These are phyloP conservation scores for Enteromius trimaculatus DNA, from an alignment of 2,797 vertebrate species.

Conservation along the genomic window DNA sequence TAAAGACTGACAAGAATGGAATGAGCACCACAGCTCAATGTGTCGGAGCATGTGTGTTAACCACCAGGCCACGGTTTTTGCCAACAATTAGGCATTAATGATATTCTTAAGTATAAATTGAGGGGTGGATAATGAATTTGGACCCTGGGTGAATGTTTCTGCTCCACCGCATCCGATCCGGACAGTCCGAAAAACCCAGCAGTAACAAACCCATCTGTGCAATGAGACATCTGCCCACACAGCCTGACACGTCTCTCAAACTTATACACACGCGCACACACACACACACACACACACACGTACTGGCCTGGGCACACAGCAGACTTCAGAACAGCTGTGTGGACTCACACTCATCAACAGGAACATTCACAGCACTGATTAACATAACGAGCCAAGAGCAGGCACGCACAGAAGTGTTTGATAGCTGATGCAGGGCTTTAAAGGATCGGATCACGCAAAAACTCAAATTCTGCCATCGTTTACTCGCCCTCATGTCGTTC, in stretches of 20 bases:
- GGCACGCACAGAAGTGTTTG: constrained; percentile 32
- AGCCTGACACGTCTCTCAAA: constrained; percentile 54
- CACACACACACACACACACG: constrained; percentile 48
- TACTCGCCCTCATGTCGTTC: background rate
- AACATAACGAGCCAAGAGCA: constrained; percentile 59
- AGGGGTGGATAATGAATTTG: constrained; percentile 27
- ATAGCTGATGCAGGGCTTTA: constrained; percentile 20
- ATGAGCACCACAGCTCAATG: background rate
- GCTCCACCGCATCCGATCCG: constrained; percentile 44
- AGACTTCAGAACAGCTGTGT: constrained; percentile 65
- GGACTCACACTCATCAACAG: constrained; percentile 63
- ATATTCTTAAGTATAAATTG: constrained; percentile 35
- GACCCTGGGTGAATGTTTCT: constrained; percentile 28
- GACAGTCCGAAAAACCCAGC: constrained; percentile 51
- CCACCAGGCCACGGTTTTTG: background rate
- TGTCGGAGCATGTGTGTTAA: constrained; percentile 2
- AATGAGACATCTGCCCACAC: constrained; percentile 62
- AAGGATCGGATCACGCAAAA: background rate
- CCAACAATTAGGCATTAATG: constrained; percentile 24
- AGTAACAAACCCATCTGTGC: constrained; percentile 60
- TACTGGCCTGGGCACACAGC: constrained; percentile 49
- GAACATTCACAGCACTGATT: constrained; percentile 64
- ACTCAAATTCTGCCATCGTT: background rate
- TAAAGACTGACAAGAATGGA: background rate
- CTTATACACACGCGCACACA: constrained; percentile 46